Evolutionary conservation across 2,888 invertebrate genomes (phyloP), one percentile per base, ranked within the genome.

Genomic region (Rhaphigaster nebulosa): DNA sequence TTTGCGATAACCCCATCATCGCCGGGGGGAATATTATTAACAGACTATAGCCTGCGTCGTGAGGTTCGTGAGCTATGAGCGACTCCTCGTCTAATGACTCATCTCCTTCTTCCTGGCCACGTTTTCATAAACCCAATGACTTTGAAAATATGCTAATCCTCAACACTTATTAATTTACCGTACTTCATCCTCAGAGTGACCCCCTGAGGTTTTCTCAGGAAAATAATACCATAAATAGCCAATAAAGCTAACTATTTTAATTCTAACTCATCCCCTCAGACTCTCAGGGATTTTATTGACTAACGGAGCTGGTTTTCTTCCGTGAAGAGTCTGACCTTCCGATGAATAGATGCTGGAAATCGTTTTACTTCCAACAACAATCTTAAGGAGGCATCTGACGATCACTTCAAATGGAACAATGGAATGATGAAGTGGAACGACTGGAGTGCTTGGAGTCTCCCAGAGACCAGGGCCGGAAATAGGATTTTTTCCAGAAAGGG

Each of bases 51-150:
- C 10, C 60, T 50, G n/a, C 45, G 50, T 87, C 87, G 87, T 87
- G 87, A 87, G 38, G 45, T 34, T 87, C 87, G 87, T 87, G 80
- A 76, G 34, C 34, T 41, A 41, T 41, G 38, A 41, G 87, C 45
- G 56, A 56, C 56, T 60, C 5, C 26, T 26, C n/a, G 1, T 26
- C 26, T 60, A 60, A n/a, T 60, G 60, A 60, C 60, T 60, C 87
- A 29, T n/a, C 87, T 12, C 50, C n/a, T 12, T n/a, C 52, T 87
- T 87, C 87, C 87, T 45, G n/a, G 13, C 29, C 87, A 87, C 87
- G 87, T 87, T 87, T 87, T 87, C 87, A 87, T 87, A 87, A 45
- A 87, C n/a, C 87, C n/a, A 87, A n/a, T 87, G 87, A 87, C 87
- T 87, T 87, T 87, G 87, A 87, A 87, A 87, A 87, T 87, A 87